A percentile compares a stretch with the other conserved stretches of the same genome.
Evolutionary conservation across 2,797 vertebrate species (phyloP).

Genomic region (Poecilia gillii): DNA sequence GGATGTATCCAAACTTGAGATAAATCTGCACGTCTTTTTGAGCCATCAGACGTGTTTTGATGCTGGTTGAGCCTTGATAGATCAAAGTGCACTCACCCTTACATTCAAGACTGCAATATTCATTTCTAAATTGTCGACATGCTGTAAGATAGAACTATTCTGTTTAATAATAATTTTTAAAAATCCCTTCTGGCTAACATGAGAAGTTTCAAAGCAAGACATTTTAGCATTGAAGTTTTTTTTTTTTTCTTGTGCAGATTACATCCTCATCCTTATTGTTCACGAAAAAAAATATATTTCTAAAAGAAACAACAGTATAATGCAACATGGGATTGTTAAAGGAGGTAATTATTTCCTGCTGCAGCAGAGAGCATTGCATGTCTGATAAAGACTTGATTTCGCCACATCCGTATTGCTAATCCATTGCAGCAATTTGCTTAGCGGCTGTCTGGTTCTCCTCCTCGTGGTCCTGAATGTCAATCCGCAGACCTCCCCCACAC

Average conservation of each 20-base stretch:
- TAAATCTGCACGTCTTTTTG: not conserved
- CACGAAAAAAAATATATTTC: slow-evolving; percentile 12
- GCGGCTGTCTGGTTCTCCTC: slow-evolving; percentile 67
- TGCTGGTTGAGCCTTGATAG: not conserved
- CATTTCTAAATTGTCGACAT: slow-evolving; percentile 17
- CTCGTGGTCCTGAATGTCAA: slow-evolving; percentile 70
- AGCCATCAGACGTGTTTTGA: slow-evolving; percentile 1
- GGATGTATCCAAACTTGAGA: slow-evolving; percentile 1
- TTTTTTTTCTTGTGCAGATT: slow-evolving; percentile 23
- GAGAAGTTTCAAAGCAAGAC: slow-evolving; percentile 48
- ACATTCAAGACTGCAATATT: slow-evolving; percentile 14
- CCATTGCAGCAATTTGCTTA: slow-evolving; percentile 40
- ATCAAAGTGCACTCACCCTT: slow-evolving; percentile 17
- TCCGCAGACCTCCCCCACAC: slow-evolving; percentile 55
- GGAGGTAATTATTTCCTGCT: slow-evolving; percentile 34
- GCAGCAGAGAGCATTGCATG: slow-evolving; percentile 27
- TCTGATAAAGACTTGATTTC: slow-evolving; percentile 49
- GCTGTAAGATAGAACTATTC: not conserved
- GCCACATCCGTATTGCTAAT: slow-evolving; percentile 35
- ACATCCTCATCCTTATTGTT: slow-evolving; percentile 23
- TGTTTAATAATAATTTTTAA: not conserved
- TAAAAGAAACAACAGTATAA: slow-evolving; percentile 6
- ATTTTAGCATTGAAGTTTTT: slow-evolving; percentile 14
- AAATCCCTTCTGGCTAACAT: slow-evolving; percentile 38
- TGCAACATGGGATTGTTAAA: slow-evolving; percentile 8